Evolutionary conservation across 2,113 vertebrate genomes (phyloP).

Genomic region (Vicugna pacos): DNA sequence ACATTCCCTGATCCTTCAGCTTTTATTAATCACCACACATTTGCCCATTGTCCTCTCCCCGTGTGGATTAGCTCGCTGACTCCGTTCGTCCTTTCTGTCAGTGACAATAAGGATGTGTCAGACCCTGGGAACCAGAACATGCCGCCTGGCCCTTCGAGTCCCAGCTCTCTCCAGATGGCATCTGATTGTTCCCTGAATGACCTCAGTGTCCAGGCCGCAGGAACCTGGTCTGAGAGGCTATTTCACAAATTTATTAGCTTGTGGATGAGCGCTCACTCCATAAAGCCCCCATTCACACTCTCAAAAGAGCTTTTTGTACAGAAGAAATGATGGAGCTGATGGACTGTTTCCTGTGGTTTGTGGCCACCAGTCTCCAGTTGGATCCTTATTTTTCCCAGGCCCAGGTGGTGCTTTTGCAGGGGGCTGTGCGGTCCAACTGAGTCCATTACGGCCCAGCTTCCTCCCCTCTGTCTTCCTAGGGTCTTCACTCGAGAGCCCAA

Average conservation of each 20-base stretch:
- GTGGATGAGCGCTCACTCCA: constrained; percentile 61
- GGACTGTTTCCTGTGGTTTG: constrained; percentile 76
- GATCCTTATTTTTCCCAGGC: constrained; percentile 49
- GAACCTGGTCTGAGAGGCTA: constrained; percentile 80
- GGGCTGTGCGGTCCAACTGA: neutral
- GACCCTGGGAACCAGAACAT: constrained; percentile 72
- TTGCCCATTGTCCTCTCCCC: neutral
- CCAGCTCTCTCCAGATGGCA: constrained; percentile 81
- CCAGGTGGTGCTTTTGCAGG: constrained; percentile 42
- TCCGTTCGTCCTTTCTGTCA: constrained; percentile 43
- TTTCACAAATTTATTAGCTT: constrained; percentile 80
- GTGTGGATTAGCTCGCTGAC: constrained; percentile 25
- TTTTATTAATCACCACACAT: neutral
- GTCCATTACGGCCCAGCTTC: neutral
- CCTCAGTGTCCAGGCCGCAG: constrained; percentile 78
- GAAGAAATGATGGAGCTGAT: constrained; percentile 55
- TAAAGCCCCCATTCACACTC: constrained; percentile 81
- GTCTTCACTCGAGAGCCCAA: neutral
- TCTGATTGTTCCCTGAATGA: constrained; percentile 83
- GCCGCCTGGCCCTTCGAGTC: constrained; percentile 62
- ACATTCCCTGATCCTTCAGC: neutral
- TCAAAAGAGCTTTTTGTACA: constrained; percentile 78
- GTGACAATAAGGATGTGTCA: constrained; percentile 75
- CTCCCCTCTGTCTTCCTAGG: neutral
- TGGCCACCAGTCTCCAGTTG: constrained; percentile 45